Conservation (phyloP, 1,140 invertebrate genomes). For the Aphelinus atriplicis region DNA sequence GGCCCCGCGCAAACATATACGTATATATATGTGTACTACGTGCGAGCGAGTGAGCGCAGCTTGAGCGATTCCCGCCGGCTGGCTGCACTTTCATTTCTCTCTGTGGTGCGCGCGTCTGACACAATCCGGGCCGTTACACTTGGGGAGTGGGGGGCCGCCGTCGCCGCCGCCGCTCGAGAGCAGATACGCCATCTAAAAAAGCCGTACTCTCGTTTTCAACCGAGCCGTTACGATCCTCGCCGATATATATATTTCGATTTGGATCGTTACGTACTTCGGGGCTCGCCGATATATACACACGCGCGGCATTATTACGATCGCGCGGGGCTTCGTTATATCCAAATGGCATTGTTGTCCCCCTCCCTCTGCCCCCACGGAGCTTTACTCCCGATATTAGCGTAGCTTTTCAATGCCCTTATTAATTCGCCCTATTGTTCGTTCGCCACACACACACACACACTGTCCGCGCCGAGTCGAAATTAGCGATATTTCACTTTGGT, state of each 20-base stretch:
- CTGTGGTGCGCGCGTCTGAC: constrained; percentile 48
- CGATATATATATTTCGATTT: constrained; percentile 37
- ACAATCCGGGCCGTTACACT: constrained; percentile 59
- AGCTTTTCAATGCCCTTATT: too few relatives aligned
- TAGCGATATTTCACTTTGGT: too few relatives aligned
- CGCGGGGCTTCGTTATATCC: constrained; percentile 37
- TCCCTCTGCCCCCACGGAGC: too few relatives aligned
- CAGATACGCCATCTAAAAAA: constrained; percentile 46
- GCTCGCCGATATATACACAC: constrained; percentile 30
- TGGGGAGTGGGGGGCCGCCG: constrained; percentile 12
- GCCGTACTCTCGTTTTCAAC: constrained; percentile 60
- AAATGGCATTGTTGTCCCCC: constrained; percentile 33
- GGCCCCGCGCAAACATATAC: not conserved
- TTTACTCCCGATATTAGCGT: too few relatives aligned
- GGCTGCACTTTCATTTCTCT: constrained; percentile 60
- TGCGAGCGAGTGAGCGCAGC: constrained; percentile 3
- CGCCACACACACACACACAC: too few relatives aligned
- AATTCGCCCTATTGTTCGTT: too few relatives aligned
- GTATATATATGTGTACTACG: constrained; percentile 37
- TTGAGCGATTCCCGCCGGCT: constrained; percentile 37
- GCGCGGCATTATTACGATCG: not conserved
- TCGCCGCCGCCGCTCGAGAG: constrained; percentile 5
- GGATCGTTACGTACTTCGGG: constrained; percentile 37
- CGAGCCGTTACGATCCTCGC: constrained; percentile 31
- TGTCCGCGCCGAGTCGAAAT: not conserved